These are phyloP conservation scores for Andricus quercusramuli DNA, from an alignment of 2,888 invertebrate species.

Conservation along the genomic window DNA sequence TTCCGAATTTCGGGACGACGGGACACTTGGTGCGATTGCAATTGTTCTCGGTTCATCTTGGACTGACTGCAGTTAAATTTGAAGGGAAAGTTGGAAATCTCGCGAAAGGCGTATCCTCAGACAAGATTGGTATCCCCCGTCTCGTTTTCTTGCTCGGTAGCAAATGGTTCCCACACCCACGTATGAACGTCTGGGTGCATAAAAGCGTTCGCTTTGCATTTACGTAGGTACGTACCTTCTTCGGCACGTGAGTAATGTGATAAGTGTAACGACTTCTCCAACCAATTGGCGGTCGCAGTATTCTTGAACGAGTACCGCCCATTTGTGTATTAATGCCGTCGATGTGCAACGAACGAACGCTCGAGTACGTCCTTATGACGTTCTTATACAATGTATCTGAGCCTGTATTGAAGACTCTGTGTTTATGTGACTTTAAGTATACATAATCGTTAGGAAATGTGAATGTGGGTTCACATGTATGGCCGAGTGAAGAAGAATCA, in stretches of 20 bases:
- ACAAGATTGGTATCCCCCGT: background rate
- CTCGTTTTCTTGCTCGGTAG: background rate
- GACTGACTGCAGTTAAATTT: no score
- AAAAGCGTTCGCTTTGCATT: conserved; percentile 1
- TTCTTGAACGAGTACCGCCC: conserved; percentile 70
- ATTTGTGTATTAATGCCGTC: conserved; percentile 67
- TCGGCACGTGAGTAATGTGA: conserved; percentile 65
- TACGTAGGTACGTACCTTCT: conserved; percentile 37
- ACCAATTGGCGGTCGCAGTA: conserved; percentile 72
- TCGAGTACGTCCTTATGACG: conserved; percentile 10
- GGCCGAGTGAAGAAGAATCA: background rate
- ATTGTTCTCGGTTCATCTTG: no score
- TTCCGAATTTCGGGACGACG: no score
- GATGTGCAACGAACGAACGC: conserved; percentile 53
- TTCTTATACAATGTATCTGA: conserved; percentile 29
- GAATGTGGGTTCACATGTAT: background rate
- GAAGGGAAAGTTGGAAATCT: background rate
- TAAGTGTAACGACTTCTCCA: conserved; percentile 73
- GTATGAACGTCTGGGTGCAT: background rate
- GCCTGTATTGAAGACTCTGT: conserved; percentile 21
- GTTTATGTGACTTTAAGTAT: conserved; percentile 2
- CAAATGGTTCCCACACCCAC: background rate
- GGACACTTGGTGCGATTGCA: no score
- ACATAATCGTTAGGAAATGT: conserved; percentile 6
- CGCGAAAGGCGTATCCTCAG: background rate